Percentiles rank a stretch among this genome's conserved stretches.
Conservation (phyloP, 2,797 vertebrate genomes). For the Tenualosa thibaudeaui region DNA sequence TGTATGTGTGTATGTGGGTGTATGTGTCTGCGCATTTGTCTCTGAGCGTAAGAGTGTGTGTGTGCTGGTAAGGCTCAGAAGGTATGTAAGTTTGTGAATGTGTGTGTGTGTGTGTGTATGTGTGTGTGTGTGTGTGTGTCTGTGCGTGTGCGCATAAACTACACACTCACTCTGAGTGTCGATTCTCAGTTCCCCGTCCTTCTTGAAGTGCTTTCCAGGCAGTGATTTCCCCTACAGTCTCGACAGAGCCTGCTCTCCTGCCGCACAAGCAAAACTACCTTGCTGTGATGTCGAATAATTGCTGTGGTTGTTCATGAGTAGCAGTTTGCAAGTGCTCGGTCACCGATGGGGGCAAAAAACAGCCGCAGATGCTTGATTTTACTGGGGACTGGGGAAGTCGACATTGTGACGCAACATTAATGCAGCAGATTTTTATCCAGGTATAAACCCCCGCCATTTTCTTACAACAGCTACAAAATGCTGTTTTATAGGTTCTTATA, state of each 20-base stretch:
- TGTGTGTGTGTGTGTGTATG: neutral
- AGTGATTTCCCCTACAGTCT: slow-evolving; percentile 39
- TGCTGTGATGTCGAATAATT: slow-evolving; percentile 39
- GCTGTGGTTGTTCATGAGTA: slow-evolving; percentile 35
- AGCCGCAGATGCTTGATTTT: slow-evolving; percentile 18
- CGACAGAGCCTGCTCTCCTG: slow-evolving; percentile 14
- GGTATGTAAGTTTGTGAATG: neutral
- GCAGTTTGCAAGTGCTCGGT: slow-evolving; percentile 39
- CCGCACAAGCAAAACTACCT: slow-evolving; percentile 38
- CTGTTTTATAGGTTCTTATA: neutral
- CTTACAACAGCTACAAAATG: neutral
- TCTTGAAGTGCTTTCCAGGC: slow-evolving; percentile 25
- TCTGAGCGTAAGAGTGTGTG: neutral
- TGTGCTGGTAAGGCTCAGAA: neutral
- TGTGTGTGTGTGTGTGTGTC: neutral
- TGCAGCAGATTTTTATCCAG: neutral
- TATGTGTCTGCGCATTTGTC: neutral
- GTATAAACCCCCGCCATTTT: neutral
- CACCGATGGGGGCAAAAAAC: slow-evolving; percentile 32
- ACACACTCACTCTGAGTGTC: neutral
- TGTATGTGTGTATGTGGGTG: neutral
- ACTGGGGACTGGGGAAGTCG: neutral
- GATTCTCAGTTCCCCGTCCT: neutral
- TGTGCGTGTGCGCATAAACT: neutral
- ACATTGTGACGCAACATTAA: neutral